phyloP scores from a whole-genome alignment of 2,113 vertebrate genomes.

The Malurus alboscapulatus region DNA sequence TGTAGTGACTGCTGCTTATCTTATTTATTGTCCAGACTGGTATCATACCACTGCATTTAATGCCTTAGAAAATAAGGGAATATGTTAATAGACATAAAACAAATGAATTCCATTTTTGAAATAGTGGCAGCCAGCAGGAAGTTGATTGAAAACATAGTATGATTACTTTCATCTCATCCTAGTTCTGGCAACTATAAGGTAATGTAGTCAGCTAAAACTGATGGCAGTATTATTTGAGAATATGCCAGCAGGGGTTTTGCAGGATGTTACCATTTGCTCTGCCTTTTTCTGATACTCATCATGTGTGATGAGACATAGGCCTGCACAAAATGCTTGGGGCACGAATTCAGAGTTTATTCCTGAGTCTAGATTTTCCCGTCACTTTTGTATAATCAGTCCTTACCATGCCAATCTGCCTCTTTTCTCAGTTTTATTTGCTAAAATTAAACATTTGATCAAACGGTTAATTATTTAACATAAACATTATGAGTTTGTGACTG shows the following conservation, averaged over 20 bases:
- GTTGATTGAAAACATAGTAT: conserved; percentile 59
- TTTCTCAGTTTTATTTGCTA: conserved; percentile 40
- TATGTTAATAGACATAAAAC: background rate
- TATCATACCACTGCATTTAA: background rate
- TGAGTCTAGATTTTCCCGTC: conserved; percentile 27
- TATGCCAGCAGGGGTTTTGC: conserved; percentile 19
- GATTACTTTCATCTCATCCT: conserved; percentile 58
- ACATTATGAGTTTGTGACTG: background rate
- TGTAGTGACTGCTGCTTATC: background rate
- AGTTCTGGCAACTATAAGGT: conserved; percentile 48
- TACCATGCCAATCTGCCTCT: conserved; percentile 12
- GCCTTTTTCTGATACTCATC: conserved; percentile 30
- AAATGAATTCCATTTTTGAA: conserved; percentile 56
- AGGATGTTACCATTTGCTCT: conserved; percentile 22
- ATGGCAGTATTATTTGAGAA: conserved; percentile 13
- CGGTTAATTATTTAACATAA: conserved; percentile 26
- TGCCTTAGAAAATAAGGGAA: background rate
- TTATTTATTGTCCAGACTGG: background rate
- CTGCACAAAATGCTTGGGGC: too few species aligned
- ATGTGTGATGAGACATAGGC: background rate
- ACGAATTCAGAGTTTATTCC: conserved; percentile 2
- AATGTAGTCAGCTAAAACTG: conserved; percentile 28
- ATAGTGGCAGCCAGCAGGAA: conserved; percentile 52
- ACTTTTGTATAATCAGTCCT: conserved; percentile 18
- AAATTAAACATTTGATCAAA: conserved; percentile 55